Conservation (phyloP, 2,797 vertebrate genomes). For the Enteromius afrohamiltoni region DNA sequence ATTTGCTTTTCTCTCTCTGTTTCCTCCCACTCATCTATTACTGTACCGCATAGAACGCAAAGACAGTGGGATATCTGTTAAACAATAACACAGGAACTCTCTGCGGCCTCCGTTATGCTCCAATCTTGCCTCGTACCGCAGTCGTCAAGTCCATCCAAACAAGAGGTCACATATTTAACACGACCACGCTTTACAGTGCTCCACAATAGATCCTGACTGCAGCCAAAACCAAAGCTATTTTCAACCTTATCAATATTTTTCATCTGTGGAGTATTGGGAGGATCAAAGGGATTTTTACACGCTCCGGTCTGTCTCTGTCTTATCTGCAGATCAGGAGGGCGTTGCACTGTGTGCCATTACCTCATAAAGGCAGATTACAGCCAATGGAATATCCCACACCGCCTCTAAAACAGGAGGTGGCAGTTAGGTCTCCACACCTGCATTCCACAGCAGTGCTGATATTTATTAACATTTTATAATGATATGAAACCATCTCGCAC, state of each 20-base stretch:
- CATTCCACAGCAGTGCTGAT: background rate
- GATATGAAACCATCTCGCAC: background rate
- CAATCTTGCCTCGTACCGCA: background rate
- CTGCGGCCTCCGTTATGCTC: background rate
- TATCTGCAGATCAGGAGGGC: slow-evolving; percentile 46
- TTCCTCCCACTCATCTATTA: background rate
- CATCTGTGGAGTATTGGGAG: slow-evolving; percentile 35
- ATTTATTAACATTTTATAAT: background rate
- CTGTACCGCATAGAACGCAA: background rate
- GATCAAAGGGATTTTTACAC: slow-evolving; percentile 48
- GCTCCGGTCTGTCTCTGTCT: slow-evolving; percentile 20
- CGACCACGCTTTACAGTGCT: background rate
- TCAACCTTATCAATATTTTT: slow-evolving; percentile 34
- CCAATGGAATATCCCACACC: slow-evolving; percentile 10
- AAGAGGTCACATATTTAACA: slow-evolving; percentile 13
- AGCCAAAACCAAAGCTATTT: slow-evolving; percentile 20
- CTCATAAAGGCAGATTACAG: slow-evolving; percentile 48
- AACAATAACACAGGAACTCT: slow-evolving; percentile 31
- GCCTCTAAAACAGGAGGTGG: background rate
- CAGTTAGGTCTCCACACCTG: background rate
- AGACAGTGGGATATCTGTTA: background rate
- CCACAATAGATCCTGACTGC: background rate
- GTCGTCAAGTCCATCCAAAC: slow-evolving; percentile 31
- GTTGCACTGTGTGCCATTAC: slow-evolving; percentile 38
- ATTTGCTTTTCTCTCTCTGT: background rate